These are phyloP conservation scores for Clarias laeviceps DNA, from an alignment of 2,797 vertebrate genomes.

Conservation along the genomic window DNA sequence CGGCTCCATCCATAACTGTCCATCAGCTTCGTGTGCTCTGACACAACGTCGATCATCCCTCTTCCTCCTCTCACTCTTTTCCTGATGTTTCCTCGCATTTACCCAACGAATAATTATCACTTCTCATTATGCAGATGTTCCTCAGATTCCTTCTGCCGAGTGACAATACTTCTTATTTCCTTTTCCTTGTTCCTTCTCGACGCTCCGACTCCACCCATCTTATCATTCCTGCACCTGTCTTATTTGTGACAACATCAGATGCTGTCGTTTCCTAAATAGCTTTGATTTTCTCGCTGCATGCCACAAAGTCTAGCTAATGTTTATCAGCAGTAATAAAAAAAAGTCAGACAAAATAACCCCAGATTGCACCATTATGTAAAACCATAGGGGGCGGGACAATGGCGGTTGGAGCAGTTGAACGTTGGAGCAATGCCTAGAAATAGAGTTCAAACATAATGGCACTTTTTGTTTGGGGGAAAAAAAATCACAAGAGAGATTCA, in stretches of 20 bases:
- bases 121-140: constrained; percentile 67
- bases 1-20: constrained; percentile 65
- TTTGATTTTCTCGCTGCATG: neutral
- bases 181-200: neutral
- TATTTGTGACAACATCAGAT: constrained; percentile 3
- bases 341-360: constrained; percentile 51
- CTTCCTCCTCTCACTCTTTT: constrained; percentile 35
- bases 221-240: constrained; percentile 17
- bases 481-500: constrained; percentile 56
- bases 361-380: constrained; percentile 72
- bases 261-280: constrained; percentile 2
- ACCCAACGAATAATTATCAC: constrained; percentile 67
- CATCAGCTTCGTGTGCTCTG: constrained; percentile 61
- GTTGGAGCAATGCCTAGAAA: constrained; percentile 61
- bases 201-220: constrained; percentile 4
- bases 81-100: constrained; percentile 34
- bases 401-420: constrained; percentile 57
- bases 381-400: constrained; percentile 57
- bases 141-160: neutral
- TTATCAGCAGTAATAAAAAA: constrained; percentile 9
- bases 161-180: neutral
- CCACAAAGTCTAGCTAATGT: constrained; percentile 26
- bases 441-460: constrained; percentile 61
- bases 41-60: constrained; percentile 67
- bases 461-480: constrained; percentile 52